These are phyloP conservation scores for Eidolon dupreanum DNA, from an alignment of 2,797 vertebrate species.

Conservation along the genomic window DNA sequence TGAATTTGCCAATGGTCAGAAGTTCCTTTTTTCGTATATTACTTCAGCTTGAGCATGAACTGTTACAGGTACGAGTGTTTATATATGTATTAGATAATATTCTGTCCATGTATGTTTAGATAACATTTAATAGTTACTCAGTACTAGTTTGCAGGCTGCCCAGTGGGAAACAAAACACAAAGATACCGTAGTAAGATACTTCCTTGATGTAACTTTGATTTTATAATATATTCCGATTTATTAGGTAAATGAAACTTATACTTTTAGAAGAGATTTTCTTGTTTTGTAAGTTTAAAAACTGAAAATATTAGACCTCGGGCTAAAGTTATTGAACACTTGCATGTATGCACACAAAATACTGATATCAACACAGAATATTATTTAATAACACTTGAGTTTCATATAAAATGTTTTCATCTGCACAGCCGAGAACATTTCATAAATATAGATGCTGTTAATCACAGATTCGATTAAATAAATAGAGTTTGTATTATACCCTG, in stretches of 20 bases:
- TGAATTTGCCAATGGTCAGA: not conserved
- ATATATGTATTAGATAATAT: not conserved
- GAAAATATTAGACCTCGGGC: not conserved
- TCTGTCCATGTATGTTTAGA: not conserved
- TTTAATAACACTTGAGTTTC: constrained; percentile 44
- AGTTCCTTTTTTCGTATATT: not conserved
- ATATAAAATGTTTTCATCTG: constrained; percentile 45
- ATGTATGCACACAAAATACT: not conserved
- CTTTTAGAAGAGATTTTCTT: constrained; percentile 18
- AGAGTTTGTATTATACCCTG: constrained; percentile 38
- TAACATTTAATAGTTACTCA: not conserved
- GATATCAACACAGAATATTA: constrained; percentile 21
- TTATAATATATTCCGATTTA: constrained; percentile 4
- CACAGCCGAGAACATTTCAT: constrained; percentile 51
- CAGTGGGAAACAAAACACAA: not conserved
- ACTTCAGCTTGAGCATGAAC: not conserved
- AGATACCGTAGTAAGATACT: not conserved
- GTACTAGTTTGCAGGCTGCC: not conserved
- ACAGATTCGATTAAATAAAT: constrained; percentile 53
- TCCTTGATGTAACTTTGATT: not conserved
- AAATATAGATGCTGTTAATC: constrained; percentile 55
- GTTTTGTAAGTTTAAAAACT: not conserved
- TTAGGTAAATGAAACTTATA: constrained; percentile 14
- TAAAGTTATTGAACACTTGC: not conserved
- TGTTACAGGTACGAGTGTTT: not conserved